Conservation (phyloP, 1,140 invertebrate genomes). For the Cyclargus thomasi region DNA sequence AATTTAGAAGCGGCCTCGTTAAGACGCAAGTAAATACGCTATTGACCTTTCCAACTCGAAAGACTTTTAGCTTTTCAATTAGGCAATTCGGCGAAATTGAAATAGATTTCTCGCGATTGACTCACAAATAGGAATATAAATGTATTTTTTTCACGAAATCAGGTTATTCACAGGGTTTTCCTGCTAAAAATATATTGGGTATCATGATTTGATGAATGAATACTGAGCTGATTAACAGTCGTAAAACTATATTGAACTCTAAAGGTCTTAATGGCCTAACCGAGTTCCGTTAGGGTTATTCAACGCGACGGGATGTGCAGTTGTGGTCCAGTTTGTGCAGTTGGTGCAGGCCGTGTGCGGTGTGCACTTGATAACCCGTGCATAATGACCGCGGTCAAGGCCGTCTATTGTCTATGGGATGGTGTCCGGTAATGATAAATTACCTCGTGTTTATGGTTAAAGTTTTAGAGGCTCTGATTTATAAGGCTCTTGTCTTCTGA, state of each 20-base stretch:
- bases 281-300: background rate
- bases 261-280: no score
- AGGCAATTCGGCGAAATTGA: background rate
- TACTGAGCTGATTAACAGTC: background rate
- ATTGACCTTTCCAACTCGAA: background rate
- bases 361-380: background rate
- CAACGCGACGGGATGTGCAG: background rate
- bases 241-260: background rate
- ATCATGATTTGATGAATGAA: no score
- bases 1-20: background rate
- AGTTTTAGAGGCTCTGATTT: no score
- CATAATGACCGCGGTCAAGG: constrained; percentile 13
- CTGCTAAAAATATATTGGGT: no score
- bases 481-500: no score
- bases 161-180: no score
- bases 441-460: background rate
- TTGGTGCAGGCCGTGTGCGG: background rate
- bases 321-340: no score
- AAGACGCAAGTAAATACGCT: background rate
- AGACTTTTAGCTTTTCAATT: background rate
- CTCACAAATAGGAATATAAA: background rate
- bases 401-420: background rate
- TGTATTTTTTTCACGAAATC: background rate
- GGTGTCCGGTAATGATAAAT: background rate
- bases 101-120: background rate